Percentiles rank a stretch among this genome's conserved stretches.
Evolutionary conservation across 2,797 vertebrate species (phyloP).

Genomic region (Brachyalestes nurse): DNA sequence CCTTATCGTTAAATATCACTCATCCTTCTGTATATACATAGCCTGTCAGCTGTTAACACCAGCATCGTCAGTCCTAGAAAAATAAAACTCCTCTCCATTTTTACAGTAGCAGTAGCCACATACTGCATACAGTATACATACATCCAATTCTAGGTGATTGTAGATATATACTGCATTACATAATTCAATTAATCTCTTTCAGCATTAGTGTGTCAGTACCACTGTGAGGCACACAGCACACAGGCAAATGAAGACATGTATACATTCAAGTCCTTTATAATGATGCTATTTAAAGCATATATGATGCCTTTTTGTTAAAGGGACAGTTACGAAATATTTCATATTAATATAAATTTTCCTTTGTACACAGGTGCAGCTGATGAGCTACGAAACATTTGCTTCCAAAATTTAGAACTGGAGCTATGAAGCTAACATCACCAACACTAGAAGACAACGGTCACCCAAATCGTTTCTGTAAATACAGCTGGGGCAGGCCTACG

Average conservation of each 20-base stretch:
- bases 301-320: not conserved
- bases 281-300: conserved; percentile 25
- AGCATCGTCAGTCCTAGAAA: conserved; percentile 21
- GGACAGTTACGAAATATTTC: no score
- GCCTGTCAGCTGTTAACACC: not conserved
- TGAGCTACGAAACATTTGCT: no score
- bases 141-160: not conserved
- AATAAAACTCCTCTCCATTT: not conserved
- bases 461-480: no score
- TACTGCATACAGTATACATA: not conserved
- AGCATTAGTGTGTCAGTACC: conserved; percentile 34
- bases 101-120: conserved; percentile 10
- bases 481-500: no score
- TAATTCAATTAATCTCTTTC: conserved; percentile 45
- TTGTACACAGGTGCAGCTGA: no score
- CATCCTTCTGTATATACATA: not conserved
- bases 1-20: conserved; percentile 1
- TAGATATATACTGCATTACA: conserved; percentile 7
- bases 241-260: not conserved
- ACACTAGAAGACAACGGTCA: no score
- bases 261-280: conserved; percentile 14
- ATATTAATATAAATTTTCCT: no score
- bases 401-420: no score
- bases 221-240: conserved; percentile 19
- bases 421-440: no score